Percentiles rank a stretch among this genome's conserved stretches.
These are phyloP conservation scores for Furcifer pardalis DNA, from an alignment of 2,797 vertebrate genomes.

Conservation along the genomic window DNA sequence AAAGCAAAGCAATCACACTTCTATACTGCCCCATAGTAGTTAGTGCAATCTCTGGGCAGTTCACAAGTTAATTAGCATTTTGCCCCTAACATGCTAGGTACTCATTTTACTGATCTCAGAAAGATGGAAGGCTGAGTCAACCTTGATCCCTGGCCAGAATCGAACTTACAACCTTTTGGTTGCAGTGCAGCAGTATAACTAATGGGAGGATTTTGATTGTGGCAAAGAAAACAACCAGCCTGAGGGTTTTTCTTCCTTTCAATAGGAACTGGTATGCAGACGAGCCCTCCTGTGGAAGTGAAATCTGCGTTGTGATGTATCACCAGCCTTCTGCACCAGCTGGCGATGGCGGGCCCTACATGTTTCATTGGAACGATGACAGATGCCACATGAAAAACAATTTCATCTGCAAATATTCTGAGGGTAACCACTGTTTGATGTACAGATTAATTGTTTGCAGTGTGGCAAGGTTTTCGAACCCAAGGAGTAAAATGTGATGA, in stretches of 20 bases:
- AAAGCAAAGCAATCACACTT: too few relatives aligned
- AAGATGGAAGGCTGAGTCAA: too few relatives aligned
- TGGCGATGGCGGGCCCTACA: slow-evolving; percentile 81
- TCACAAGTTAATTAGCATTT: too few relatives aligned
- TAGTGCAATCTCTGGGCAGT: too few relatives aligned
- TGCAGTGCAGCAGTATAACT: too few relatives aligned
- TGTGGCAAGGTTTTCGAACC: not conserved
- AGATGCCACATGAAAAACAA: slow-evolving; percentile 94
- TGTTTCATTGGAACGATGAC: slow-evolving; percentile 93
- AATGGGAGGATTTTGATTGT: not conserved
- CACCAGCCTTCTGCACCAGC: slow-evolving; percentile 84
- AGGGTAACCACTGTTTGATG: slow-evolving; percentile 75
- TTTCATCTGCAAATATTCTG: slow-evolving; percentile 95
- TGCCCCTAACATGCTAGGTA: too few relatives aligned
- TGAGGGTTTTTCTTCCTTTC: not conserved
- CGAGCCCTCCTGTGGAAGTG: slow-evolving; percentile 91
- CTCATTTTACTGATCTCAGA: too few relatives aligned
- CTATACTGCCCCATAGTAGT: too few relatives aligned
- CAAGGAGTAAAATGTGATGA: not conserved
- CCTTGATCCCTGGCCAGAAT: too few relatives aligned
- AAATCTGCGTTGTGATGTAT: slow-evolving; percentile 91
- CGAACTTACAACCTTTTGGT: too few relatives aligned
- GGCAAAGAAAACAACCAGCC: not conserved
- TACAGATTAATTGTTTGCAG: not conserved
- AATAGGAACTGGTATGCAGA: slow-evolving; percentile 92